Percentiles rank a stretch among this genome's conserved stretches.
Conservation (phyloP, 2,888 invertebrate genomes). For the Philopedon plagiatum region DNA sequence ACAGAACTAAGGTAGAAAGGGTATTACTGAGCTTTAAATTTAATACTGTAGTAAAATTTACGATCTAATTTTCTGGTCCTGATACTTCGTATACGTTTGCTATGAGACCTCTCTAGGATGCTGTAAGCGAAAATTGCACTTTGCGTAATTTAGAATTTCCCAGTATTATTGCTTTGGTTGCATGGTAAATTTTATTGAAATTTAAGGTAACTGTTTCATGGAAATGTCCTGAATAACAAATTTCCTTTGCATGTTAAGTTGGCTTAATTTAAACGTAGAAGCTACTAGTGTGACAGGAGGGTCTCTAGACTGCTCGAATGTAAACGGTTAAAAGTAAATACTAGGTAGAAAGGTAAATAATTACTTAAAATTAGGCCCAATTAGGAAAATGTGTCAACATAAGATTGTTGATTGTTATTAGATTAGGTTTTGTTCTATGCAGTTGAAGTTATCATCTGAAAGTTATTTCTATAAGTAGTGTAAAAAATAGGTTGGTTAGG, state of each 20-base stretch:
- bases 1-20: neutral
- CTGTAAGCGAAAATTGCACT: conserved; percentile 38
- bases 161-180: conserved; percentile 37
- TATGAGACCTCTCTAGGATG: conserved; percentile 1
- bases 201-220: conserved; percentile 23
- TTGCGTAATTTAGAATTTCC: conserved; percentile 22
- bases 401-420: no score
- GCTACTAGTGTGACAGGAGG: neutral
- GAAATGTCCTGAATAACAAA: conserved; percentile 31
- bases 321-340: no score
- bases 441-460: no score
- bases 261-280: conserved; percentile 24
- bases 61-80: conserved; percentile 14
- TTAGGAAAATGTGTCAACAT: no score
- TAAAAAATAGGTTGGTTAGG: no score
- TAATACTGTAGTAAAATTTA: conserved; percentile 10
- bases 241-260: conserved; percentile 11
- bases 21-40: conserved; percentile 2
- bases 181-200: conserved; percentile 35
- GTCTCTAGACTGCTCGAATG: neutral
- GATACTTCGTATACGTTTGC: neutral
- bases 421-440: no score
- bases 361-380: no score
- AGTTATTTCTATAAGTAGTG: no score
- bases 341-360: no score